phyloP scores from a whole-genome alignment of 2,888 invertebrate genomes.

The Schrankia costaestrigalis region DNA sequence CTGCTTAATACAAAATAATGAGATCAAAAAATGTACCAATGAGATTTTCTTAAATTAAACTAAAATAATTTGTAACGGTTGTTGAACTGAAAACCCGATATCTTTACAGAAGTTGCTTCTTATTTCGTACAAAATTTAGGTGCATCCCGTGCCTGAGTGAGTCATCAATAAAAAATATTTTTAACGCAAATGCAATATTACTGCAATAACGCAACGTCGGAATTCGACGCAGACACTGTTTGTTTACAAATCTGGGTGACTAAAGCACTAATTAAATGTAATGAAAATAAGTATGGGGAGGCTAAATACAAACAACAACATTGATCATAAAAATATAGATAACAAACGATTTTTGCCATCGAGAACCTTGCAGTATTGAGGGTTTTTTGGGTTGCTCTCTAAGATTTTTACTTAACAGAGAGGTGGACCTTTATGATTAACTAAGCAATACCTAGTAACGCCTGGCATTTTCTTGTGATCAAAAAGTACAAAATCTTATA shows the following conservation, averaged over 20 bases:
- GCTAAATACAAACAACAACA: slow-evolving; percentile 29
- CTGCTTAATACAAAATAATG: too few species aligned
- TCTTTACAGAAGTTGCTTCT: slow-evolving; percentile 21
- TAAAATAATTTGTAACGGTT: too few species aligned
- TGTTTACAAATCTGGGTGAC: slow-evolving; percentile 69
- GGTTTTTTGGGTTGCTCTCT: too few species aligned
- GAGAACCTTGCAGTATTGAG: too few species aligned
- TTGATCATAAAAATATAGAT: slow-evolving; percentile 13
- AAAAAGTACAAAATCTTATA: too few species aligned
- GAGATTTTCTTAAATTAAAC: too few species aligned
- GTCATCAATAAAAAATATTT: slow-evolving; percentile 35
- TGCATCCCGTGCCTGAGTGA: slow-evolving; percentile 25
- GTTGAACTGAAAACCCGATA: slow-evolving; percentile 3
- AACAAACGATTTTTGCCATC: slow-evolving; percentile 18
- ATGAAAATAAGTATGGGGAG: slow-evolving; percentile 47
- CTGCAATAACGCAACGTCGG: slow-evolving; percentile 32
- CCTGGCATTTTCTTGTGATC: too few species aligned
- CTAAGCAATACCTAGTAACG: too few species aligned
- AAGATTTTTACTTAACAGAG: too few species aligned
- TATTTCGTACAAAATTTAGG: slow-evolving; percentile 31
- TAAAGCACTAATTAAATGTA: slow-evolving; percentile 55
- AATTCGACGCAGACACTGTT: slow-evolving; percentile 41
- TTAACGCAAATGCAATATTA: slow-evolving; percentile 36
- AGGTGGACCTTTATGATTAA: too few species aligned
- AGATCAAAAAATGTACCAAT: too few species aligned